Evolutionary conservation across 2,888 invertebrate genomes (phyloP).

Genomic region (Parapristionchus giblindavisi): DNA sequence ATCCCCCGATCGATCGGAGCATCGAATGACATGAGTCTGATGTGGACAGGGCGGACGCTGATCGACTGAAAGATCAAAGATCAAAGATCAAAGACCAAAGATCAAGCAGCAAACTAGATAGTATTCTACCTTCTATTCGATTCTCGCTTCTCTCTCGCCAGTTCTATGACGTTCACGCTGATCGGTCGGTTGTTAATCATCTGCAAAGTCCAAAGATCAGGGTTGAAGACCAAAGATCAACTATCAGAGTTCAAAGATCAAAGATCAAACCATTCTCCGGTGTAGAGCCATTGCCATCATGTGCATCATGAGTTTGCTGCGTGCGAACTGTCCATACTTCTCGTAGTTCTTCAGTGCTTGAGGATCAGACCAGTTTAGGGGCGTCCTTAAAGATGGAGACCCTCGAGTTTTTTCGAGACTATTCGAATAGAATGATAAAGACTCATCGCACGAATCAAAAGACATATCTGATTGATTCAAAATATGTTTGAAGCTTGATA

Average conservation of each 20-base stretch:
- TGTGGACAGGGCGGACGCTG: slow-evolving; percentile 55
- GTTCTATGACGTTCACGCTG: slow-evolving; percentile 55
- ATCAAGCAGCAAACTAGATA: neutral
- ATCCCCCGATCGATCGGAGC: slow-evolving; percentile 54
- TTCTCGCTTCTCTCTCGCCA: slow-evolving; percentile 56
- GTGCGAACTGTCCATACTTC: slow-evolving; percentile 68
- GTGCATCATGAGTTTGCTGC: slow-evolving; percentile 68
- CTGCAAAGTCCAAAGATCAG: slow-evolving; percentile 41
- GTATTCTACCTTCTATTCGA: slow-evolving; percentile 49
- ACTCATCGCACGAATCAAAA: too few relatives aligned
- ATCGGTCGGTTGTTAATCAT: slow-evolving; percentile 46
- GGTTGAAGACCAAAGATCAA: slow-evolving; percentile 36
- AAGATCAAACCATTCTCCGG: slow-evolving; percentile 48
- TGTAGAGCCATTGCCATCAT: slow-evolving; percentile 66
- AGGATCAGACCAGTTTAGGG: slow-evolving; percentile 63
- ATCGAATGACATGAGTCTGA: slow-evolving; percentile 57
- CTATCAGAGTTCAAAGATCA: slow-evolving; percentile 5
- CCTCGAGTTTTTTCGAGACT: too few relatives aligned
- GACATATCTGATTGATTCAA: too few relatives aligned
- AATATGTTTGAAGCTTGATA: too few relatives aligned
- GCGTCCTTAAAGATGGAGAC: slow-evolving; percentile 55
- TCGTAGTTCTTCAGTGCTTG: slow-evolving; percentile 65
- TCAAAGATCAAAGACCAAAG: neutral
- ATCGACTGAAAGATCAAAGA: slow-evolving; percentile 48
- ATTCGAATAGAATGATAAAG: too few relatives aligned